Evolutionary conservation across 2,888 invertebrate species (phyloP).

Genomic region (Volucella inanis): DNA sequence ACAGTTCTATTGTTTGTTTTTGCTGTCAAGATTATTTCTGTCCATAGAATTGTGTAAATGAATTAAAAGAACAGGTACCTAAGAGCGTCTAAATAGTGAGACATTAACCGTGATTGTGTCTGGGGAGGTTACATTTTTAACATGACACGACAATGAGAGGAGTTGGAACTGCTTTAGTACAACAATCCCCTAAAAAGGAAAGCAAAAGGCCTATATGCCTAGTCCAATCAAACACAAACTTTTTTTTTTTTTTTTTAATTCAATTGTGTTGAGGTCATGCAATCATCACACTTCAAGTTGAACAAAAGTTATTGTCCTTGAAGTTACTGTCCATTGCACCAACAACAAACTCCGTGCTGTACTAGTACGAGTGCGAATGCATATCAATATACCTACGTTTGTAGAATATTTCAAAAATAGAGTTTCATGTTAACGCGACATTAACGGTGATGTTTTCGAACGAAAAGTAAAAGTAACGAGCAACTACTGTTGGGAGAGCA

Average conservation of each 20-base stretch:
- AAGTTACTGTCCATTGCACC: background rate
- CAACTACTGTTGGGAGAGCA: background rate
- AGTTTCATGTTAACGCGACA: conserved; percentile 44
- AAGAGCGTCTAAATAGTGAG: no score
- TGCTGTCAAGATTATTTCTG: no score
- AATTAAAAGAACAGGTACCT: no score
- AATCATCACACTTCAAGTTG: conserved; percentile 49
- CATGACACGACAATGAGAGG: no score
- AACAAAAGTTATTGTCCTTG: conserved; percentile 58
- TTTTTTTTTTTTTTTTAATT: background rate
- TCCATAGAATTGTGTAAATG: no score
- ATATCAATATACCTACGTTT: background rate
- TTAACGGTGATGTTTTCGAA: conserved; percentile 21
- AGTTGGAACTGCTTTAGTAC: no score
- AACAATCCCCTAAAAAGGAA: no score
- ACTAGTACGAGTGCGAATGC: background rate
- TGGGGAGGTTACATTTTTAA: no score
- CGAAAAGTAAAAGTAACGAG: conserved; percentile 35
- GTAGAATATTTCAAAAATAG: conserved; percentile 39
- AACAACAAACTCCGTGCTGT: background rate
- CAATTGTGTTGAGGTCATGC: conserved; percentile 44
- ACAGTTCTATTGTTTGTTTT: background rate
- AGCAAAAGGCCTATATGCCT: no score
- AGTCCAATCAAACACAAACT: background rate
- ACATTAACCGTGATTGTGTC: no score